Conservation (phyloP, 2,797 vertebrate species). For the Crocidura indochinensis region DNA sequence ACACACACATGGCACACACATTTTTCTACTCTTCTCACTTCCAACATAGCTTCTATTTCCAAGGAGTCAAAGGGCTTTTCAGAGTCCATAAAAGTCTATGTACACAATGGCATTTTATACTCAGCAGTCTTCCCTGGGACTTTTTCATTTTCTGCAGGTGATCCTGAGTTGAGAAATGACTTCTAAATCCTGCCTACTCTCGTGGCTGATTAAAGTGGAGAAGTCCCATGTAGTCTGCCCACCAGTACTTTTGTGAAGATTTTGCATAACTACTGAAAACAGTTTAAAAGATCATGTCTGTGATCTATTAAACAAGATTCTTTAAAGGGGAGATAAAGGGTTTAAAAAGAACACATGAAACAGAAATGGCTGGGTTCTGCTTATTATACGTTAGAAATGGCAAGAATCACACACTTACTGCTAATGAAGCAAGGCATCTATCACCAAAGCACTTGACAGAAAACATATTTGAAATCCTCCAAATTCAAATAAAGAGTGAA, state of each 20-base stretch:
- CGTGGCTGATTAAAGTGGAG: constrained; percentile 89
- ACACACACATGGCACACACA: constrained; percentile 78
- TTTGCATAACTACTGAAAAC: constrained; percentile 91
- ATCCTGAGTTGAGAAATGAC: constrained; percentile 88
- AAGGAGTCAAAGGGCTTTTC: constrained; percentile 87
- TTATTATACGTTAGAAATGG: constrained; percentile 87
- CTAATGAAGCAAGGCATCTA: constrained; percentile 90
- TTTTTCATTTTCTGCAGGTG: constrained; percentile 87
- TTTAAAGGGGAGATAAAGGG: constrained; percentile 88
- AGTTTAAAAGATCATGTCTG: constrained; percentile 91
- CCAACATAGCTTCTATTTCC: constrained; percentile 84
- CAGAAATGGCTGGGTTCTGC: constrained; percentile 87
- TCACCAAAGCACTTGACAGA: constrained; percentile 86
- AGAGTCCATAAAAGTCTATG: constrained; percentile 86
- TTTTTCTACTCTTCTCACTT: constrained; percentile 86
- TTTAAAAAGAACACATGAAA: constrained; percentile 89
- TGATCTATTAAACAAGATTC: constrained; percentile 89
- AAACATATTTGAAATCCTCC: constrained; percentile 87
- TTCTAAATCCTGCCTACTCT: constrained; percentile 89
- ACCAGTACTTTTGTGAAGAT: constrained; percentile 88
- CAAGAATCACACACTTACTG: constrained; percentile 87
- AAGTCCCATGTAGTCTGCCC: constrained; percentile 88
- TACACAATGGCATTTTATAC: constrained; percentile 86
- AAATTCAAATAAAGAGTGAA: constrained; percentile 88
- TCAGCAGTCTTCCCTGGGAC: constrained; percentile 86